A percentile compares a stretch with the other conserved stretches of the same genome.
phyloP scores from a whole-genome alignment of 2,888 invertebrate species.

The Baccha elongata region DNA sequence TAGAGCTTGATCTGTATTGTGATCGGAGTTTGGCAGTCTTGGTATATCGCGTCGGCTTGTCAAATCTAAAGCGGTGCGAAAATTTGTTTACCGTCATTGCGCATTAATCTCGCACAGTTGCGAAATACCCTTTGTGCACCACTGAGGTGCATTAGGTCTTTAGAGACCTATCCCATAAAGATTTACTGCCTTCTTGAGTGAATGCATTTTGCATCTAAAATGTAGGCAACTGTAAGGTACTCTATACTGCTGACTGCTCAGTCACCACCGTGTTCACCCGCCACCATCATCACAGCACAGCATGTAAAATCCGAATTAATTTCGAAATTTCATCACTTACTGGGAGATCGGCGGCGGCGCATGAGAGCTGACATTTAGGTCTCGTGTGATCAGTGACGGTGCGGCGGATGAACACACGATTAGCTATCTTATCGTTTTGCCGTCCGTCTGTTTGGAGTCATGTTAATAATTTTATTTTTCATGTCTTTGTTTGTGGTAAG shows the following conservation, averaged over 20 bases:
- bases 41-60: slow-evolving; percentile 26
- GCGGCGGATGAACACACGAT: slow-evolving; percentile 56
- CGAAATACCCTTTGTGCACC: slow-evolving; percentile 38
- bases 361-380: slow-evolving; percentile 69
- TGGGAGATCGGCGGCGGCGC: slow-evolving; percentile 54
- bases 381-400: slow-evolving; percentile 12
- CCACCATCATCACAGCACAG: slow-evolving; percentile 16
- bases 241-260: neutral
- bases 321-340: slow-evolving; percentile 73
- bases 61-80: slow-evolving; percentile 65
- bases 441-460: slow-evolving; percentile 23
- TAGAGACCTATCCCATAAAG: slow-evolving; percentile 61
- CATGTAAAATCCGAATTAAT: slow-evolving; percentile 66
- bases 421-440: slow-evolving; percentile 17
- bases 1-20: slow-evolving; percentile 18
- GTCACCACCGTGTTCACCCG: neutral
- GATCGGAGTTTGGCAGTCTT: slow-evolving; percentile 44
- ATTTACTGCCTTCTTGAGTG: slow-evolving; percentile 29
- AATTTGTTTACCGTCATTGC: slow-evolving; percentile 67
- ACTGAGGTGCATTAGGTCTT: slow-evolving; percentile 18
- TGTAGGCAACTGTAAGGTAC: slow-evolving; percentile 18
- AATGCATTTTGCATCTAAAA: slow-evolving; percentile 56
- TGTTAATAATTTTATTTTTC: slow-evolving; percentile 65
- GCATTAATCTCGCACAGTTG: slow-evolving; percentile 63
- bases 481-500: slow-evolving; percentile 43